Evolutionary conservation across 2,113 vertebrate species (phyloP).

Genomic region (Crotalus viridis): DNA sequence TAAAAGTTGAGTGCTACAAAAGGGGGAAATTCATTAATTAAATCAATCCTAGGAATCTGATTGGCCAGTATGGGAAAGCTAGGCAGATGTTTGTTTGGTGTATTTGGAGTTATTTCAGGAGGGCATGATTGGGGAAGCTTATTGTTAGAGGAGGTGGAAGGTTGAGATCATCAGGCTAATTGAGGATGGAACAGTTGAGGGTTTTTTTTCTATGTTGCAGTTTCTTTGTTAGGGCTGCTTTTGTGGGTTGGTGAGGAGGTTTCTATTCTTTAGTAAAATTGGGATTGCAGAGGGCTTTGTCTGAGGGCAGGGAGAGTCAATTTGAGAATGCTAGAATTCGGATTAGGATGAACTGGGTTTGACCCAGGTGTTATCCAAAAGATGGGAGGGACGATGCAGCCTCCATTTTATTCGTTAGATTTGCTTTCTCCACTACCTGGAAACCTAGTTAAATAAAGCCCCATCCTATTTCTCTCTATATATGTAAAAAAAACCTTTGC

Average conservation of each 20-base stretch:
- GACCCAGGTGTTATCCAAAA: background rate
- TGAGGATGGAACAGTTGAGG: background rate
- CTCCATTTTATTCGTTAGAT: background rate
- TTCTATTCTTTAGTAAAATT: background rate
- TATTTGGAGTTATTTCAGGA: background rate
- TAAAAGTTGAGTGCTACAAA: background rate
- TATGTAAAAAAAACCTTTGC: background rate
- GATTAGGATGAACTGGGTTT: background rate
- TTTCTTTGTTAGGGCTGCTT: background rate
- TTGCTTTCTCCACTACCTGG: background rate
- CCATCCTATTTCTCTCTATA: background rate
- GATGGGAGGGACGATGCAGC: background rate
- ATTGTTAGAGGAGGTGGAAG: background rate
- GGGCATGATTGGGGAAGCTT: background rate
- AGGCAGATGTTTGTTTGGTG: background rate
- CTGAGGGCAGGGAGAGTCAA: background rate
- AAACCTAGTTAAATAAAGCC: background rate
- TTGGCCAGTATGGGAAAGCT: background rate
- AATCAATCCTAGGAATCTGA: background rate
- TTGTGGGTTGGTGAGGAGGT: background rate
- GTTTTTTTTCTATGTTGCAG: background rate
- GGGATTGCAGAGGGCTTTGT: background rate
- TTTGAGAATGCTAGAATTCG: background rate
- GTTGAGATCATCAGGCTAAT: background rate
- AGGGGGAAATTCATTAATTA: too few species aligned